These are phyloP conservation scores for Turritopsis rubra DNA, from an alignment of 30 jellyfish, hydroid and myxozoan genomes.

Conservation along the genomic window DNA sequence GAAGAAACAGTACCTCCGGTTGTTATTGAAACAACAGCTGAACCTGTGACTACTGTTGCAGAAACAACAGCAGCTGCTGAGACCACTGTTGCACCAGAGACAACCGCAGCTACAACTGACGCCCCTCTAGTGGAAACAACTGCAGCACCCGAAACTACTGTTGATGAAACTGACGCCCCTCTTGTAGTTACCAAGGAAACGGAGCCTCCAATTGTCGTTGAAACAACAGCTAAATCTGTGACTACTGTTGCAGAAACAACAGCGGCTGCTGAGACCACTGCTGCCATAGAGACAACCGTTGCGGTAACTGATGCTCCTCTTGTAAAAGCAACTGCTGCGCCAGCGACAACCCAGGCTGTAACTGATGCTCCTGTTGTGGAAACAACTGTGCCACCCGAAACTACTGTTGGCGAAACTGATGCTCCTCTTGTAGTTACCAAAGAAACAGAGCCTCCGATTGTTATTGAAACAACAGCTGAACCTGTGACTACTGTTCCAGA, in stretches of 20 bases:
- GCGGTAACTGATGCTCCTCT: not conserved
- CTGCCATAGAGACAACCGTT: not conserved
- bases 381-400: not conserved
- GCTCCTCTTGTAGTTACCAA: not conserved
- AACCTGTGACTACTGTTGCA: no score
- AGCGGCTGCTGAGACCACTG: no score
- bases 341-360: not conserved
- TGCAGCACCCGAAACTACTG: no score
- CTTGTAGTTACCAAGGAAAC: no score
- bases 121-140: no score
- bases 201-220: not conserved
- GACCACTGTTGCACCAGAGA: no score
- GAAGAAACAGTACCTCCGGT: no score
- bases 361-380: not conserved
- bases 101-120: constrained; percentile 27
- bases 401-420: not conserved
- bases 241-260: not conserved
- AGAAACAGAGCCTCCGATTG: no score
- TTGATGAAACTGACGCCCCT: no score
- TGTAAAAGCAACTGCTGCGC: constrained; percentile 5
- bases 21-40: no score
- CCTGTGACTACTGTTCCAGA: not conserved
- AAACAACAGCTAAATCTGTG: constrained; percentile 24
- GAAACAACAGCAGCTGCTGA: no score
- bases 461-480: not conserved